Evolutionary conservation across 2,888 invertebrate species (phyloP).

Genomic region (Zhengitettix transpicula): DNA sequence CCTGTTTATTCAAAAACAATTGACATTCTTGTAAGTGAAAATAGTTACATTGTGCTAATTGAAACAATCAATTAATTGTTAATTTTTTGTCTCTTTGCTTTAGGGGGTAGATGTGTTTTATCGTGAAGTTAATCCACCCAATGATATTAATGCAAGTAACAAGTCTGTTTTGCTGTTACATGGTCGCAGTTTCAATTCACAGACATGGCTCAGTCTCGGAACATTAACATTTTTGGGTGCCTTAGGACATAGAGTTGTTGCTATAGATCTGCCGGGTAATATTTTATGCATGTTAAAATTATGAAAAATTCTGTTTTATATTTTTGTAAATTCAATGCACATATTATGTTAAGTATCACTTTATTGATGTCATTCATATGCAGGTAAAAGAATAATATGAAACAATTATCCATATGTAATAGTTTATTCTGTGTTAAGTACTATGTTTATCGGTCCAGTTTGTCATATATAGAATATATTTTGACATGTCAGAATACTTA

Average conservation of each 20-base stretch:
- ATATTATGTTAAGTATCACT: not conserved
- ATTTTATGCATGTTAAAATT: not conserved
- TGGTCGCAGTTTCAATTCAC: slow-evolving; percentile 27
- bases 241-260: slow-evolving; percentile 25
- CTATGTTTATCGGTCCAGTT: too few species aligned
- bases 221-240: slow-evolving; percentile 25
- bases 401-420: too few species aligned
- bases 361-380: not conserved
- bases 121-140: slow-evolving; percentile 13
- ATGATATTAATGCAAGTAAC: slow-evolving; percentile 5
- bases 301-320: too few species aligned
- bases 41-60: too few species aligned
- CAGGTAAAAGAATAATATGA: too few species aligned
- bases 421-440: too few species aligned
- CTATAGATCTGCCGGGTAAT: slow-evolving; percentile 30
- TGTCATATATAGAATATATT: too few species aligned
- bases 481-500: too few species aligned
- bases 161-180: slow-evolving; percentile 26
- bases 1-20: slow-evolving; percentile 1
- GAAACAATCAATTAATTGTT: too few species aligned
- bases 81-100: too few species aligned
- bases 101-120: slow-evolving; percentile 12
- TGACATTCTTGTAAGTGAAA: slow-evolving; percentile 5
- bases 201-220: slow-evolving; percentile 27
- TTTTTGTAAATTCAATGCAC: too few species aligned